These are phyloP conservation scores for Trogon melanurus DNA, from an alignment of 2,113 vertebrate species.

Conservation along the genomic window DNA sequence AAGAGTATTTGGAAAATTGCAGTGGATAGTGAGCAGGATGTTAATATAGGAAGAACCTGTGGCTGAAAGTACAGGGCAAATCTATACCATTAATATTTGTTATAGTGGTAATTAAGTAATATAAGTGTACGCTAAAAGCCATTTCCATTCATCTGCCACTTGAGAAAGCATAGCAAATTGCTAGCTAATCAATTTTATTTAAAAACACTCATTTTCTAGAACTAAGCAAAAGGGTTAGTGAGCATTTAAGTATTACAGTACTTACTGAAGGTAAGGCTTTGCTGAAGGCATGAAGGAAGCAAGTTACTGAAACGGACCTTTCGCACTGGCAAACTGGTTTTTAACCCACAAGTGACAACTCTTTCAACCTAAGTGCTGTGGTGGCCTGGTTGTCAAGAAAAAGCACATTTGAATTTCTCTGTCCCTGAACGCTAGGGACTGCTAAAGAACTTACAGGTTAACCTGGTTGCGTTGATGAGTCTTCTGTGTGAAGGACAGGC, in stretches of 20 bases:
- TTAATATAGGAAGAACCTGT: neutral
- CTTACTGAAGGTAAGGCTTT: neutral
- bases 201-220: neutral
- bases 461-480: neutral
- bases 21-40: neutral
- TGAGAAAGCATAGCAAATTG: neutral
- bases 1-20: neutral
- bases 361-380: neutral
- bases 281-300: neutral
- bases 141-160: neutral
- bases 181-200: neutral
- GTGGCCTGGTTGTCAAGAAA: neutral
- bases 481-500: neutral
- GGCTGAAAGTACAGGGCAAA: neutral
- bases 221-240: neutral
- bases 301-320: neutral
- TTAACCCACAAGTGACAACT: neutral
- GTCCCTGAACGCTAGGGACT: neutral
- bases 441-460: neutral
- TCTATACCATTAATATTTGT: neutral
- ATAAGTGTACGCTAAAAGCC: neutral
- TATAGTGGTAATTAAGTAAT: neutral
- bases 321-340: neutral
- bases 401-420: neutral
- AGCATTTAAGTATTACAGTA: neutral